phyloP scores from a whole-genome alignment of 2,113 vertebrate genomes.

The Cephalopholis sonnerati region DNA sequence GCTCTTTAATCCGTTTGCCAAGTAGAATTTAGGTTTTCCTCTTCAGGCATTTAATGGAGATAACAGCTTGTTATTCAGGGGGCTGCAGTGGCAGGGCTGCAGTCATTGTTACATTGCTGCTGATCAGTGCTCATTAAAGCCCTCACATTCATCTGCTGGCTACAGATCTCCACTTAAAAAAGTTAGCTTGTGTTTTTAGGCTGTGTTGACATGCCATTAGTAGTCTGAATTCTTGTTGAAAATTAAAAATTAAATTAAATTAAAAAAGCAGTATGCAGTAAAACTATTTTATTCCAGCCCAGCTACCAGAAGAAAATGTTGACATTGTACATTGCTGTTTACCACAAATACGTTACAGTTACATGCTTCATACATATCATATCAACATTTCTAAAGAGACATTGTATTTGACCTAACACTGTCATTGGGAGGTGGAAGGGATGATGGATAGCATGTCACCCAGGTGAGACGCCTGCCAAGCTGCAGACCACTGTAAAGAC shows the following conservation, averaged over 20 bases:
- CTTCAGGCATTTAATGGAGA: conserved; percentile 71
- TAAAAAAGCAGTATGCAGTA: background rate
- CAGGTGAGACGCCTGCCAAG: no score
- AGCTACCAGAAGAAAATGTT: no score
- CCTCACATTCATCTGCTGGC: conserved; percentile 29
- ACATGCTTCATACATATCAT: no score
- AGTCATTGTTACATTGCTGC: conserved; percentile 21
- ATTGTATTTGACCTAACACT: no score
- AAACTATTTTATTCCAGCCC: background rate
- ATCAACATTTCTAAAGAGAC: no score
- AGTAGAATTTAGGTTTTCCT: conserved; percentile 68
- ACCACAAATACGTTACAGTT: no score
- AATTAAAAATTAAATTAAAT: background rate
- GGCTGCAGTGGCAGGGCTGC: conserved; percentile 3
- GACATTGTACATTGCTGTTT: no score
- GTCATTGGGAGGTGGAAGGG: no score
- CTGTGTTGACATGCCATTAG: background rate
- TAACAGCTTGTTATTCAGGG: conserved; percentile 73
- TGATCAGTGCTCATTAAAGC: conserved; percentile 63
- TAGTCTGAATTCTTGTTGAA: background rate
- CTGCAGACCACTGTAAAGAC: no score
- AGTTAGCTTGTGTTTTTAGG: conserved; percentile 3
- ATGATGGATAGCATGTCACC: no score
- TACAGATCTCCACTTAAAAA: conserved; percentile 28
- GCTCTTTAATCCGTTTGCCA: conserved; percentile 71